Evolutionary conservation across 23 tunicate genomes (phyloP), one percentile per base, ranked within the genome.

Genomic region (Diplosoma virens): DNA sequence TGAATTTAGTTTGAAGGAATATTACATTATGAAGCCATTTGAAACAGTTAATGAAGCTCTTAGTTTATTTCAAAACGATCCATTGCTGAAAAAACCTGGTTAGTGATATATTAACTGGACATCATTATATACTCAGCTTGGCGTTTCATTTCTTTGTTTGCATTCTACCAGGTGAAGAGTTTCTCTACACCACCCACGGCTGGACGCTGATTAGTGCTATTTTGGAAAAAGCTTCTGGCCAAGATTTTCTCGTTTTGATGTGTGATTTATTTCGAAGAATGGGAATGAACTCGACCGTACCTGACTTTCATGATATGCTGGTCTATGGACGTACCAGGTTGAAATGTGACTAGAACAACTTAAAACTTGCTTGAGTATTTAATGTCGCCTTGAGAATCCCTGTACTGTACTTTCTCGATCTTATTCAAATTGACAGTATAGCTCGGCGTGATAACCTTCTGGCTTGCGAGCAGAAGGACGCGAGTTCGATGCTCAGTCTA

Each of bases 121-220:
- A n/a, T n/a, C 52, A 11, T 46, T 46, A 46, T 46, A 11, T 46
- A 16, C 16, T 46, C 16, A 46, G 16, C 11, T 11, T n/a, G n/a
- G n/a, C n/a, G n/a, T n/a, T n/a, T n/a, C n/a, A n/a, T n/a, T n/a
- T n/a, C n/a, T 24, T 21, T 59, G 0, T 14, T 21, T 7, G 50
- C 50, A 41, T 41, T 41, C 22, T 2, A 33, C 34, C 25, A 80
- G 69, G 77, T 41, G 81, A 69, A 30, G 56, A 73, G 0, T 92
- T 65, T 47, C 2, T 59, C 29, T 92, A 92, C 81, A 69, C 97
- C 11, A 85, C 97, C 20, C 84, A 85, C 67, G 97, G 84, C 0
- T 92, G 56, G 66, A 92, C 97, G 16, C 53, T 92, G 31, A 66
- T 92, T 17, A 92, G 97, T 69, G 92, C 92, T 25, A 79, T 76